A percentile compares a stretch with the other conserved stretches of the same genome.
These are phyloP conservation scores for Bombus fervidus DNA, from an alignment of 1,140 invertebrate species.

Conservation along the genomic window DNA sequence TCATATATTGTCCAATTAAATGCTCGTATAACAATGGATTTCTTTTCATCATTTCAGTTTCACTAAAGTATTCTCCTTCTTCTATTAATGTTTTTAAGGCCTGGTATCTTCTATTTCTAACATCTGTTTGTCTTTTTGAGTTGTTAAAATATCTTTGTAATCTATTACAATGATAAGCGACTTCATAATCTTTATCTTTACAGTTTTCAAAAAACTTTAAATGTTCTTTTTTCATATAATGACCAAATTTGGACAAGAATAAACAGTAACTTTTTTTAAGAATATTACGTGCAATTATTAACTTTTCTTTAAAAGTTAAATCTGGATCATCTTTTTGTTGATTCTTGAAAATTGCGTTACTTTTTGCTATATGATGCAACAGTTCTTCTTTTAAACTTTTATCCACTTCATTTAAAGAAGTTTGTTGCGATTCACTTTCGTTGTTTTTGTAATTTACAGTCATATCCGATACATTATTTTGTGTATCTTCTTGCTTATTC, in stretches of 20 bases:
- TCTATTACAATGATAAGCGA: constrained; percentile 84
- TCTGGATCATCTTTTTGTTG: constrained; percentile 91
- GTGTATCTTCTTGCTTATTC: constrained; percentile 17
- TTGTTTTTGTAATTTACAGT: constrained; percentile 19
- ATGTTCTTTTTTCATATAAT: constrained; percentile 86
- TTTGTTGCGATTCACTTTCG: background rate
- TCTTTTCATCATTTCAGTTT: constrained; percentile 95
- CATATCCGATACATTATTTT: background rate
- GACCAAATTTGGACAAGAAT: constrained; percentile 91
- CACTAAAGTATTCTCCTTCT: constrained; percentile 92
- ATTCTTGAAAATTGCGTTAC: constrained; percentile 86
- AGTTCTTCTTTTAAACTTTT: constrained; percentile 63
- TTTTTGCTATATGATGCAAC: constrained; percentile 64
- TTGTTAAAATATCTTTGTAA: constrained; percentile 84
- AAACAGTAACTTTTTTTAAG: constrained; percentile 85
- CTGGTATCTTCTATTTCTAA: constrained; percentile 92
- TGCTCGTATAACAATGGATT: constrained; percentile 95
- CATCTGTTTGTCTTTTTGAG: constrained; percentile 82
- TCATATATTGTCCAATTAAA: constrained; percentile 92
- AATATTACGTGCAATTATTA: constrained; percentile 86
- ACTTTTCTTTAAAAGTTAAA: constrained; percentile 87
- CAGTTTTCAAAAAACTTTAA: constrained; percentile 85
- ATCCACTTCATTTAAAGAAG: background rate
- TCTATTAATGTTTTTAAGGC: constrained; percentile 90
- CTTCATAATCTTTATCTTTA: constrained; percentile 83